These are phyloP conservation scores for Chrysocyon brachyurus DNA, from an alignment of 2,797 vertebrate genomes.

Conservation along the genomic window DNA sequence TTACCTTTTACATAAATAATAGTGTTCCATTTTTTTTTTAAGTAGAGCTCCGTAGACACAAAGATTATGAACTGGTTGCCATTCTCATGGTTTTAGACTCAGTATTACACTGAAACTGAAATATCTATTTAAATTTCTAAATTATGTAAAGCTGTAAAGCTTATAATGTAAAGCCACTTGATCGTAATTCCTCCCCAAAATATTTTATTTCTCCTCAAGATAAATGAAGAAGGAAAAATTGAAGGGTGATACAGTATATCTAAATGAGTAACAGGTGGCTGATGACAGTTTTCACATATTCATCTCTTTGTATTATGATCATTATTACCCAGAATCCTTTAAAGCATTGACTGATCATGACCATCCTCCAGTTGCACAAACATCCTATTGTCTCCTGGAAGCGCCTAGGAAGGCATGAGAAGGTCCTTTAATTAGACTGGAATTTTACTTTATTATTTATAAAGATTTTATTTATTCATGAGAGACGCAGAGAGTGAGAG, in stretches of 20 bases:
- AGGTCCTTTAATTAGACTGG: not conserved
- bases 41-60: not conserved
- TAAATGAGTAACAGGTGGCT: not conserved
- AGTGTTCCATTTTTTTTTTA: not conserved
- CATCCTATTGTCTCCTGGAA: not conserved
- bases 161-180: not conserved
- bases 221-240: not conserved
- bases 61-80: not conserved
- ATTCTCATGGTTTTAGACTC: conserved; percentile 37
- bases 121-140: conserved; percentile 17
- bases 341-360: not conserved
- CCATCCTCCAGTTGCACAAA: not conserved
- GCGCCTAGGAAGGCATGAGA: not conserved
- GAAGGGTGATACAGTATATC: not conserved
- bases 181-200: conserved; percentile 6
- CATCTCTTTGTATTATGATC: not conserved
- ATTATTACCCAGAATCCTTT: not conserved
- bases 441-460: not conserved
- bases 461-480: no score
- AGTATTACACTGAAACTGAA: conserved; percentile 23
- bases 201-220: conserved; percentile 8
- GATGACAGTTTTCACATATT: not conserved
- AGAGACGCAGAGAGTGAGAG: no score
- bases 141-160: not conserved
- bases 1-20: not conserved